Conservation (phyloP, 64 coral and sea anemone genomes). For the Porites australiensis region DNA sequence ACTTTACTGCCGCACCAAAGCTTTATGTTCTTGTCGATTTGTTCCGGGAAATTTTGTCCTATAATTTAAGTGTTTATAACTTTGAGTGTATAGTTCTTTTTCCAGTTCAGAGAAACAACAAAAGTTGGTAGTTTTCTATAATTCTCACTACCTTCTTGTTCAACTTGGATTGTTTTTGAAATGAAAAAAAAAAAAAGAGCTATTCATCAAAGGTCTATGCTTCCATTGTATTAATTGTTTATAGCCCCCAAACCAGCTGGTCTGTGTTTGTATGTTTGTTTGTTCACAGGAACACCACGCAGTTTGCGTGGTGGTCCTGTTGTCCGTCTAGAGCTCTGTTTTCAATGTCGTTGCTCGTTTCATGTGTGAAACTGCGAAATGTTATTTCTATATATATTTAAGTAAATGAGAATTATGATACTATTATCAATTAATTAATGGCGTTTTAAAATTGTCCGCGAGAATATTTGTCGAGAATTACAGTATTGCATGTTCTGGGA, state of each 20-base stretch:
- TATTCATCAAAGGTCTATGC: neutral
- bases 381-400: conserved; percentile 55
- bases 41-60: conserved; percentile 1
- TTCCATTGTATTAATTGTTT: neutral
- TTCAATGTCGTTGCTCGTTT: conserved; percentile 28
- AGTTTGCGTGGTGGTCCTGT: neutral
- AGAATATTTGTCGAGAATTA: conserved; percentile 51
- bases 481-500: conserved; percentile 34
- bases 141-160: neutral
- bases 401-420: conserved; percentile 19
- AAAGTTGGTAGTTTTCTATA: neutral
- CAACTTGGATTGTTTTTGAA: neutral
- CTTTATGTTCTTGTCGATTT: neutral
- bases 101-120: neutral
- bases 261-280: conserved; percentile 43
- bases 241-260: conserved; percentile 48
- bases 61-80: neutral
- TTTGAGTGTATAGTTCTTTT: neutral
- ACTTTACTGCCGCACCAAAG: neutral
- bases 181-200: neutral
- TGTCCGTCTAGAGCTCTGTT: conserved; percentile 7
- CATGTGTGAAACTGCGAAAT: conserved; percentile 32
- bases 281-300: neutral
- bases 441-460: conserved; percentile 50
- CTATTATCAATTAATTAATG: conserved; percentile 50